phyloP scores from a whole-genome alignment of 2,888 invertebrate species.

The Melanostoma scalare region DNA sequence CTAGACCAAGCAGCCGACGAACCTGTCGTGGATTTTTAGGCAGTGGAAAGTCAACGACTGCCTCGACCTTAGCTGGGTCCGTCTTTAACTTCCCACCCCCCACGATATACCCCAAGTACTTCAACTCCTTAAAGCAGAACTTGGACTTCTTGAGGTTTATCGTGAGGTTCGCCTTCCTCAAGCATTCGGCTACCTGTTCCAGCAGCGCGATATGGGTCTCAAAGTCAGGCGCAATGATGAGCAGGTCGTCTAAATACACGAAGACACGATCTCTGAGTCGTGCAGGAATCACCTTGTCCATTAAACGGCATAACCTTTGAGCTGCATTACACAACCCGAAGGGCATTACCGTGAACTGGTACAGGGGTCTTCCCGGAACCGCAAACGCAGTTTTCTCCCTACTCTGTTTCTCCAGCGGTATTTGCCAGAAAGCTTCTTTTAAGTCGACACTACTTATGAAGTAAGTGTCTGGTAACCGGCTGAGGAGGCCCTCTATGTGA shows the following conservation, averaged over 20 bases:
- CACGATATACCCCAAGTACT: slow-evolving; percentile 54
- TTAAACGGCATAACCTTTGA: slow-evolving; percentile 25
- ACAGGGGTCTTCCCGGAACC: no score
- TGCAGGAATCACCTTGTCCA: slow-evolving; percentile 47
- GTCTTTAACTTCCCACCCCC: slow-evolving; percentile 11
- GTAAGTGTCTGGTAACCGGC: slow-evolving; percentile 7
- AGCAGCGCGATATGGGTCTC: slow-evolving; percentile 31
- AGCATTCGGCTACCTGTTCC: slow-evolving; percentile 37
- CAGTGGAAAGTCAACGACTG: slow-evolving; percentile 43
- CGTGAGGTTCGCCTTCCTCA: slow-evolving; percentile 46
- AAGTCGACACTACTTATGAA: slow-evolving; percentile 36
- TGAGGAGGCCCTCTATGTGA: no score
- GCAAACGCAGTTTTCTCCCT: no score
- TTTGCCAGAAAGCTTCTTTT: no score
- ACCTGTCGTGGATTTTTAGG: slow-evolving; percentile 23
- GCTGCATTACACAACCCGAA: slow-evolving; percentile 66
- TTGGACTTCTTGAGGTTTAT: slow-evolving; percentile 43
- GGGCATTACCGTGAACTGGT: slow-evolving; percentile 7
- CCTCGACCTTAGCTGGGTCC: slow-evolving; percentile 49
- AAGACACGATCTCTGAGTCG: slow-evolving; percentile 23
- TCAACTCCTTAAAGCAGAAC: slow-evolving; percentile 56
- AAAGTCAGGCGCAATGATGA: neutral
- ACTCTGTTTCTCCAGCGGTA: no score
- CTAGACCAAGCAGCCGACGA: slow-evolving; percentile 53
- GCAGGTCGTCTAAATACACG: slow-evolving; percentile 7